Conservation (phyloP, 2,113 vertebrate species). For the Cephalopholis sonnerati region DNA sequence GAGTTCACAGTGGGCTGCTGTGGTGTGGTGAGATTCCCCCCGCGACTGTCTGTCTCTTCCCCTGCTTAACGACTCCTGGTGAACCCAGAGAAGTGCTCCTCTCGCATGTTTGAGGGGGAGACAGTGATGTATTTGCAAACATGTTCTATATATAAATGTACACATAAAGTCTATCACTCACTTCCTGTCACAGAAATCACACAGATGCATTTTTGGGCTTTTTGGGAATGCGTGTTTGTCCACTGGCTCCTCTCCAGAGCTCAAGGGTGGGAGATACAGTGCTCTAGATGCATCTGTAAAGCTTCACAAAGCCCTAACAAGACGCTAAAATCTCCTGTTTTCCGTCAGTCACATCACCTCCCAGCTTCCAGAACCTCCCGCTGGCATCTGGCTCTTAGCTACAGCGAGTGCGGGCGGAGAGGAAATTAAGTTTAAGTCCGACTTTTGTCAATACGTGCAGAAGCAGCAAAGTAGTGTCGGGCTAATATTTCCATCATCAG, state of each 20-base stretch:
- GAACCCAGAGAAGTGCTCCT: conserved; percentile 14
- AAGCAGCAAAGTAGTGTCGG: conserved; percentile 56
- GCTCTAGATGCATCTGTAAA: conserved; percentile 3
- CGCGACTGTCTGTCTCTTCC: conserved; percentile 70
- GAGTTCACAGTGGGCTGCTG: conserved; percentile 64
- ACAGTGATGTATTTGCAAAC: conserved; percentile 28
- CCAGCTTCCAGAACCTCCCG: conserved; percentile 35
- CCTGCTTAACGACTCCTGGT: conserved; percentile 25
- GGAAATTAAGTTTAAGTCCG: conserved; percentile 79
- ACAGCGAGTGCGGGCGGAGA: conserved; percentile 20
- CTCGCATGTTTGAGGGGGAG: conserved; percentile 31
- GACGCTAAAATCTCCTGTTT: not conserved
- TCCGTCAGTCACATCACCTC: not conserved
- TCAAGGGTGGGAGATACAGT: not conserved
- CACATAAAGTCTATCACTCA: conserved; percentile 4
- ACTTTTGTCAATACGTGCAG: conserved; percentile 64
- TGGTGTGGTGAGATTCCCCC: conserved; percentile 57
- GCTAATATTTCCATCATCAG: conserved; percentile 78
- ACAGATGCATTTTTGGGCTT: conserved; percentile 6
- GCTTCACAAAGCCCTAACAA: conserved; percentile 1
- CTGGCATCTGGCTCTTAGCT: conserved; percentile 75
- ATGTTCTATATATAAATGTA: not conserved
- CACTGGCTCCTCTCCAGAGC: conserved; percentile 2
- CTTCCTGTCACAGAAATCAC: not conserved
- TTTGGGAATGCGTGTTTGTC: conserved; percentile 22